Evolutionary conservation across 1,140 invertebrate species (phyloP).

Genomic region (Neotoxoptera formosana): DNA sequence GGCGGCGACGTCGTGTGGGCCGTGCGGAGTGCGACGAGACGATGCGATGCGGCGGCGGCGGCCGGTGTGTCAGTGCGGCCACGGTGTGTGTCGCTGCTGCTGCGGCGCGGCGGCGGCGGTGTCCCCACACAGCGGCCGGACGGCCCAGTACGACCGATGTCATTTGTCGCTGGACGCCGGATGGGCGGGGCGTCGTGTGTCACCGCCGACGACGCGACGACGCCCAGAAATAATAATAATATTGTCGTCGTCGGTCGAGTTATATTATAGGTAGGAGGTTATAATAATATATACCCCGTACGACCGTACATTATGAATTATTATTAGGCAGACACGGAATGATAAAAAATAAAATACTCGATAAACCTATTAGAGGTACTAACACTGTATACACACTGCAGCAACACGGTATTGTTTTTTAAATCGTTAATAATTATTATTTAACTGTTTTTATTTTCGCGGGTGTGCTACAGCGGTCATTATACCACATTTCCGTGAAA

Average conservation of each 20-base stretch:
- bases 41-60: conserved; percentile 7
- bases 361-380: background rate
- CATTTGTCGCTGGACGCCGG: conserved; percentile 40
- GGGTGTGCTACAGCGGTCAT: background rate
- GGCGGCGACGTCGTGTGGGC: conserved; percentile 18
- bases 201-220: background rate
- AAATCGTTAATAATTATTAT: background rate
- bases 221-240: conserved; percentile 14
- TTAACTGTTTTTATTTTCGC: background rate
- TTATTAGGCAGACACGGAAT: background rate
- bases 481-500: background rate
- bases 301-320: background rate
- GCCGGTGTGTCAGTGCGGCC: background rate
- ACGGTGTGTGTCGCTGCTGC: background rate
- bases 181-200: conserved; percentile 32
- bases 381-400: background rate
- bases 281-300: background rate
- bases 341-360: no score
- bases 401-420: background rate
- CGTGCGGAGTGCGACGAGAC: background rate
- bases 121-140: conserved; percentile 11
- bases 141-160: conserved; percentile 45
- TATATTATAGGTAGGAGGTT: background rate
- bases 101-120: background rate
- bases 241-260: conserved; percentile 9